A percentile compares a stretch with the other conserved stretches of the same genome.
phyloP scores from a whole-genome alignment of 2,113 vertebrate species.

The Hepsetus odoe region DNA sequence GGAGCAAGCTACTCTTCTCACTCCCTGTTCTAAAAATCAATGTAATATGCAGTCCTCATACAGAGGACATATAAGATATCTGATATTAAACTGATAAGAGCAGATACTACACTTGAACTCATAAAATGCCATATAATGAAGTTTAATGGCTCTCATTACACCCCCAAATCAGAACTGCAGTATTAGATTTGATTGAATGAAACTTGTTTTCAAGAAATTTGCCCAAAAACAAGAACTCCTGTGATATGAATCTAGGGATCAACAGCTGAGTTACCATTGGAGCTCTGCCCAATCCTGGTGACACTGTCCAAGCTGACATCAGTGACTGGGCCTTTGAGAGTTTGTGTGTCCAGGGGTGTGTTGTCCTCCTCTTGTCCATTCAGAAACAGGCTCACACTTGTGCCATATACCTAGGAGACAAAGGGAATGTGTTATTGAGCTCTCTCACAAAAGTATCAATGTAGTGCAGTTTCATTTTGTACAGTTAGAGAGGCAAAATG shows the following conservation, averaged over 20 bases:
- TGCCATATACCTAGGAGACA: conserved; percentile 80
- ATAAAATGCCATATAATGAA: too few species aligned
- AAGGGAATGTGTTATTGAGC: conserved; percentile 20
- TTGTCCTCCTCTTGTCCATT: conserved; percentile 87
- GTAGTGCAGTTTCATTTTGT: background rate
- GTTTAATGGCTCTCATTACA: too few species aligned
- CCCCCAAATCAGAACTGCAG: too few species aligned
- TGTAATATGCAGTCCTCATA: too few species aligned
- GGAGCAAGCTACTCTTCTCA: too few species aligned
- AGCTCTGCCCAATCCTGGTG: conserved; percentile 81
- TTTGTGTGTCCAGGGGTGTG: conserved; percentile 81
- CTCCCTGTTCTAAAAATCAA: too few species aligned
- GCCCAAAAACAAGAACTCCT: background rate
- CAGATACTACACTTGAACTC: too few species aligned
- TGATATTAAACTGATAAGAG: too few species aligned
- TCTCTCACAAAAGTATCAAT: background rate
- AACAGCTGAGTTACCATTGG: conserved; percentile 79
- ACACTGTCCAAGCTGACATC: conserved; percentile 68
- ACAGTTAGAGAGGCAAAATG: conserved; percentile 35
- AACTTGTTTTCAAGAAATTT: too few species aligned
- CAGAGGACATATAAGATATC: too few species aligned
- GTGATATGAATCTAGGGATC: background rate
- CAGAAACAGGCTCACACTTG: conserved; percentile 84
- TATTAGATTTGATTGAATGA: too few species aligned
- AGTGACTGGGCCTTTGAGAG: conserved; percentile 71